Evolutionary conservation across 2,797 vertebrate species (phyloP), one percentile per base, ranked within the genome.

Genomic region (Adrianichthys oophorus): DNA sequence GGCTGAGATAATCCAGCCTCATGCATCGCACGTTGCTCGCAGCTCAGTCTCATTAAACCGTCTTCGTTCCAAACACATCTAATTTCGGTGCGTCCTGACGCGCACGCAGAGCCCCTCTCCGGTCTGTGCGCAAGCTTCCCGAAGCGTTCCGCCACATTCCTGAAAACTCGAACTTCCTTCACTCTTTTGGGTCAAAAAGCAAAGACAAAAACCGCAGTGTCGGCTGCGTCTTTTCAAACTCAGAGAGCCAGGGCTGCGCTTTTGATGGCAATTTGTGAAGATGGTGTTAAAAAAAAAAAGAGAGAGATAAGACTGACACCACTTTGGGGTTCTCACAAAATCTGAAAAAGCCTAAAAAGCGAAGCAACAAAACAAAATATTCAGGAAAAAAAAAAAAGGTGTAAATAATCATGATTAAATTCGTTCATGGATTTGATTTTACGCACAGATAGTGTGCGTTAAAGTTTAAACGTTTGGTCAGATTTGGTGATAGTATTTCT

Each of bases 121-220:
- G 47, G 73, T 26, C 59, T 57, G 64, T 23, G 42, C 10, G 3
- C 17, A 66, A 14, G 14, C 45, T 53, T 48, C 57, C 60, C 54
- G 26, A 77, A 80, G 75, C 63, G 69, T 81, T 80, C 68, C 66
- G 78, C 83, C 56, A 76, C 80, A 84, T 86, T 90, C 78, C 81
- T 83, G 61, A 65, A 88, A 84, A 87, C 41, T 68, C 69, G 47
- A 73, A 69, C 70, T 71, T 72, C 76, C 72, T 62, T 72, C 62
- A 10, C 46, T 62, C 71, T 54, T 78, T 62, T 75, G 78, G 76
- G 75, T 86, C 79, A 82, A 67, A 78, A 52, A 76, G 59, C 56
- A 58, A 77, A 83, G 73, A 86, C 74, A 83, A 84, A 82, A 68
- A 68, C 47, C 54, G 55, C 76, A 53, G 40, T 75, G 59, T 59